Evolutionary conservation across 2,797 vertebrate species (phyloP).

Genomic region (Gymnothorax reevesii): DNA sequence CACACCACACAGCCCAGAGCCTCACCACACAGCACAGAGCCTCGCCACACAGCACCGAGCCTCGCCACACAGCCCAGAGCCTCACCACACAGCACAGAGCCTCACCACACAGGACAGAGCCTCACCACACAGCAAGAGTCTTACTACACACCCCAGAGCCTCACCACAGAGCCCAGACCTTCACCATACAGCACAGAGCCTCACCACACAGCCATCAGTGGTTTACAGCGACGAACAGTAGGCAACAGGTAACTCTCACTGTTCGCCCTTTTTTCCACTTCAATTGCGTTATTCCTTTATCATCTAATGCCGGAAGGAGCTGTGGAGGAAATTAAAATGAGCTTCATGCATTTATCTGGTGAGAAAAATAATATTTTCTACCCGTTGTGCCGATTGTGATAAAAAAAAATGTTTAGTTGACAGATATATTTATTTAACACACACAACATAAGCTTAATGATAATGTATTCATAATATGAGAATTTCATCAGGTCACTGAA

Average conservation of each 20-base stretch:
- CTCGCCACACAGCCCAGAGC: slow-evolving; percentile 33
- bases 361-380: not conserved
- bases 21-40: slow-evolving; percentile 32
- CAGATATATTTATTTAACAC: no score
- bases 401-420: no score
- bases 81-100: slow-evolving; percentile 11
- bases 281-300: not conserved
- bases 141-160: no score
- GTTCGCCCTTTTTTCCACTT: not conserved
- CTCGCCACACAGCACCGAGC: slow-evolving; percentile 10
- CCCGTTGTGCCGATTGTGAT: no score
- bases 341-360: not conserved
- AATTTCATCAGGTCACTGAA: no score
- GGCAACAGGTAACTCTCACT: slow-evolving; percentile 1
- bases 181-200: slow-evolving; percentile 27
- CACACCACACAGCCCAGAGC: slow-evolving; percentile 32
- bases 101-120: slow-evolving; percentile 33
- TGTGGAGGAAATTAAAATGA: not conserved
- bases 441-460: no score
- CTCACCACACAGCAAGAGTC: slow-evolving; percentile 11
- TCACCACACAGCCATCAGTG: slow-evolving; percentile 28
- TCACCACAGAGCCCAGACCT: slow-evolving; percentile 7
- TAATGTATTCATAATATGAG: no score
- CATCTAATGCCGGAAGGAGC: not conserved
- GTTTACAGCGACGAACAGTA: not conserved